Evolutionary conservation across 2,888 invertebrate genomes (phyloP).

Genomic region (Odontocolon sp.): DNA sequence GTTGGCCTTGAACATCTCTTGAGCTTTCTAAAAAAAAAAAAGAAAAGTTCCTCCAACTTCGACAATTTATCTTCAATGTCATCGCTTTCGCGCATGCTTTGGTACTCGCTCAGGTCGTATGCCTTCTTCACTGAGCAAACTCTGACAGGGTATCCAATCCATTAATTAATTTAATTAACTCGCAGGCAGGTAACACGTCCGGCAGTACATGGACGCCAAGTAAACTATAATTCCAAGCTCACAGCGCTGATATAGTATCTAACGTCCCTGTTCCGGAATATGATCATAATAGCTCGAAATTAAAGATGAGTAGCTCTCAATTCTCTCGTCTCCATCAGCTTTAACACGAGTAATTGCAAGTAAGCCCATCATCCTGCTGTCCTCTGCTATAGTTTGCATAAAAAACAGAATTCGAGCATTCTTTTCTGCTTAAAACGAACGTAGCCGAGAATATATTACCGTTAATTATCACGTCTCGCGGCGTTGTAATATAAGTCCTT

Average conservation of each 20-base stretch:
- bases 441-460: slow-evolving; percentile 1
- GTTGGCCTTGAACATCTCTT: no score
- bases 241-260: background rate
- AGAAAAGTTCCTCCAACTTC: slow-evolving; percentile 64
- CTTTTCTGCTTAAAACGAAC: background rate
- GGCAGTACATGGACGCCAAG: slow-evolving; percentile 67
- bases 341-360: no score
- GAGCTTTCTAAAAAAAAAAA: background rate
- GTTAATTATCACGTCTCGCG: slow-evolving; percentile 16
- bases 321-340: no score
- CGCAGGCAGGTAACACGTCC: slow-evolving; percentile 70
- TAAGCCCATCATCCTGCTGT: no score
- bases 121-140: slow-evolving; percentile 64
- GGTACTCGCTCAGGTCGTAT: slow-evolving; percentile 11
- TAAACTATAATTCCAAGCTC: slow-evolving; percentile 69
- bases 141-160: slow-evolving; percentile 72
- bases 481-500: slow-evolving; percentile 15
- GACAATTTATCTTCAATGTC: slow-evolving; percentile 76
- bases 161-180: slow-evolving; percentile 78
- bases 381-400: no score
- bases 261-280: background rate
- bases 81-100: slow-evolving; percentile 41
- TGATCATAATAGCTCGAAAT: background rate
- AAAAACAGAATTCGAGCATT: slow-evolving; percentile 18
- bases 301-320: no score